Percentiles rank a stretch among this genome's conserved stretches.
These are phyloP conservation scores for Lytechinus variegatus DNA, from an alignment of 35 echinoderm and acorn worm genomes.

Conservation along the genomic window DNA sequence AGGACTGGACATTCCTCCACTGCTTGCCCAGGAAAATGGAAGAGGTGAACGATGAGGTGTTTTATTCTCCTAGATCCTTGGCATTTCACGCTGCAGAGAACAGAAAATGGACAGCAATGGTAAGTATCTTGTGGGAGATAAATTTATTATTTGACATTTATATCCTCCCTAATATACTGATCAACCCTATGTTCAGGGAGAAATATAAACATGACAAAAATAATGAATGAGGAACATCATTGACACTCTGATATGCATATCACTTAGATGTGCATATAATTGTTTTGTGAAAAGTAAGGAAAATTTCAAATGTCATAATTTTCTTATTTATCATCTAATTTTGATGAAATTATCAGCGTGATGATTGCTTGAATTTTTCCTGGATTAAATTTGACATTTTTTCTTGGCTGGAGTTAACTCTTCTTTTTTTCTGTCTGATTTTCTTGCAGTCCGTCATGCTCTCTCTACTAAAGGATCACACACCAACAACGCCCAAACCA, in stretches of 20 bases:
- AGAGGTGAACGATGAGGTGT: conserved; percentile 97
- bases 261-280: neutral
- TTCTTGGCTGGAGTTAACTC: too few relatives aligned
- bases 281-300: too few relatives aligned
- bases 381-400: too few relatives aligned
- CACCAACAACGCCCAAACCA: conserved; percentile 63
- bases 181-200: too few relatives aligned
- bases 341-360: too few relatives aligned
- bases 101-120: conserved; percentile 98
- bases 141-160: neutral
- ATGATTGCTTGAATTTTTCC: too few relatives aligned
- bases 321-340: too few relatives aligned
- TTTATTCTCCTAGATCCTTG: conserved; percentile 88
- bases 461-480: conserved; percentile 82
- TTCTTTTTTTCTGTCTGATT: neutral
- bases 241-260: neutral
- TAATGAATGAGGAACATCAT: too few relatives aligned
- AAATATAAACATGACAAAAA: too few relatives aligned
- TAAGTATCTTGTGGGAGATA: conserved; percentile 38
- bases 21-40: conserved; percentile 91
- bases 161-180: neutral
- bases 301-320: too few relatives aligned
- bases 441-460: conserved; percentile 87
- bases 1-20: conserved; percentile 97
- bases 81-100: conserved; percentile 95